Evolutionary conservation across 2,888 invertebrate genomes (phyloP), one percentile per base, ranked within the genome.

Genomic region (Agrotis clavis): DNA sequence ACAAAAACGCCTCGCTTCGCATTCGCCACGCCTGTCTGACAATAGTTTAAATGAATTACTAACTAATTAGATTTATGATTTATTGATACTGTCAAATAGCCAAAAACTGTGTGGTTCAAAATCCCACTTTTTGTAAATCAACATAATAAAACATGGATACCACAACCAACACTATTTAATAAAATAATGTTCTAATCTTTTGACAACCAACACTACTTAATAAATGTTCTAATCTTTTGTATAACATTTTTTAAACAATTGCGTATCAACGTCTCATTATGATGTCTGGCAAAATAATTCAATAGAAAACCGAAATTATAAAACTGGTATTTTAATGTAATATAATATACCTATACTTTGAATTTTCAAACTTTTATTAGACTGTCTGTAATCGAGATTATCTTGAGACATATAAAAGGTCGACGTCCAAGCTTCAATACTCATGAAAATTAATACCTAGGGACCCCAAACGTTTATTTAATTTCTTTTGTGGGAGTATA

Each of bases 401-500:
- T 47, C 13, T 63, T 19, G 11, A 14, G 50, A 18, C 19, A 54
- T 35, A 60, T 73, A 48, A 62, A 75, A 79, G 80, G 57, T 67
- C 41, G 25, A 21, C 53, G 19, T 71, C 35, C 16, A 51, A 70
- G 53, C 63, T 73, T 73, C 21, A 64, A 64, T 65, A 56, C 25
- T 61, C 67, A 59, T 60, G 41, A 64, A 77, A 80, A 48, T 67
- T 5, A 70, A 70, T 64, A 67, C 62, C 54, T 18, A 21, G 35
- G 45, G 60, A 61, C 35, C 2, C 7, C 19, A 59, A 70, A 71
- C 51, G 53, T 67, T 67, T 72, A 51, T 71, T 62, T 59, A 56
- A 76, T 77, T 73, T 73, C 16, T 70, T 73, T 68, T 74, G 47
- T 54, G 13, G 6, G 16, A 48, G 48, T 41, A 54, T 69, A 19